These are phyloP conservation scores for Noctilio leporinus DNA, from an alignment of 2,113 vertebrate genomes.

Conservation along the genomic window DNA sequence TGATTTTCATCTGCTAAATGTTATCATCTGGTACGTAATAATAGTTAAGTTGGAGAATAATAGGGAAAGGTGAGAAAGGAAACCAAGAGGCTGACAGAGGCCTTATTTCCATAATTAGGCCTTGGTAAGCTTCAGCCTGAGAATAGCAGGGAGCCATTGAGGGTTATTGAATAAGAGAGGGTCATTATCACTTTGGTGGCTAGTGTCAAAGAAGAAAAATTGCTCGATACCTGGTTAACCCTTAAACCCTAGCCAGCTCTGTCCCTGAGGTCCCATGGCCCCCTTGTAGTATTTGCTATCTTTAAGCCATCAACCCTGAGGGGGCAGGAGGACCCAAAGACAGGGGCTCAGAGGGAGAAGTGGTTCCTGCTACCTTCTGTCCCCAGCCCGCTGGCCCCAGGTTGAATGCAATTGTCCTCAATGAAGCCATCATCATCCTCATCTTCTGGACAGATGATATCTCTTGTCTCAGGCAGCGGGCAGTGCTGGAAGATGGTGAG, in stretches of 20 bases:
- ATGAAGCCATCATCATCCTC: slow-evolving; percentile 97
- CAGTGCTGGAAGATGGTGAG: slow-evolving; percentile 90
- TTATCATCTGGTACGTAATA: neutral
- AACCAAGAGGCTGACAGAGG: neutral
- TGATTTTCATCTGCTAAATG: neutral
- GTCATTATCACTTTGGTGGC: neutral
- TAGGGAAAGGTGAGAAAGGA: neutral
- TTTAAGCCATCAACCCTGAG: neutral
- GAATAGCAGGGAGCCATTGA: neutral
- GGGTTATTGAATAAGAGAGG: neutral
- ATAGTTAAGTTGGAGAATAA: neutral
- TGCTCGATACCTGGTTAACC: neutral
- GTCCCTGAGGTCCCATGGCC: slow-evolving; percentile 25
- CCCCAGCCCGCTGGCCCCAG: slow-evolving; percentile 81
- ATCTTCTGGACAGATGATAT: slow-evolving; percentile 47
- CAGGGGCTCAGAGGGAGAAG: slow-evolving; percentile 65
- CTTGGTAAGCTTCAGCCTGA: neutral
- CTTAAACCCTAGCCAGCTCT: neutral
- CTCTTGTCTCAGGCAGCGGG: slow-evolving; percentile 78
- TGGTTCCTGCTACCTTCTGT: slow-evolving; percentile 74
- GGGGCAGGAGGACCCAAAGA: neutral
- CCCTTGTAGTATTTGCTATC: neutral
- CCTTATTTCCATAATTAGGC: neutral
- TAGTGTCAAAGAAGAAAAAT: neutral
- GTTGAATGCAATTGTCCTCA: slow-evolving; percentile 97